Percentiles rank a stretch among this genome's conserved stretches.
Conservation (phyloP, 1,140 invertebrate genomes). For the Sitodiplosis mosellana region DNA sequence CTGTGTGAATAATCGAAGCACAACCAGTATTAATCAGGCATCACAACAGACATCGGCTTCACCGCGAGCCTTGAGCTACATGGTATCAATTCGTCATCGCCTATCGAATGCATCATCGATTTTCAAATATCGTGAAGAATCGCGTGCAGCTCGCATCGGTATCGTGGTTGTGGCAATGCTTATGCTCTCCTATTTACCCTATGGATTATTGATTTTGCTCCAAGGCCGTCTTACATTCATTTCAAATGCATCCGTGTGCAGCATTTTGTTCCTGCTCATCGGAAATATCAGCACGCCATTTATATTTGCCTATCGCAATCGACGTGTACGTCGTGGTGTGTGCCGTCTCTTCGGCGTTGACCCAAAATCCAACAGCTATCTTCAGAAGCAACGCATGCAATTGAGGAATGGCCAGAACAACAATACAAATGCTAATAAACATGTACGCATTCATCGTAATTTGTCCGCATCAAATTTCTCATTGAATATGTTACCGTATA, state of each 20-base stretch:
- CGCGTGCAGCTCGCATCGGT: constrained; percentile 51
- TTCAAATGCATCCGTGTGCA: constrained; percentile 13
- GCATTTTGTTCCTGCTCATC: constrained; percentile 43
- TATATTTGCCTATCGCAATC: constrained; percentile 59
- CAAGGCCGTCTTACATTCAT: too few species aligned
- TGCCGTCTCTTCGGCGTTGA: constrained; percentile 35
- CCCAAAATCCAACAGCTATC: constrained; percentile 1
- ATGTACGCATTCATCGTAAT: too few species aligned
- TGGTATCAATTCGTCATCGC: constrained; percentile 42
- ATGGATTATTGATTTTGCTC: too few species aligned
- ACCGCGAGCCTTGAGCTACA: constrained; percentile 19
- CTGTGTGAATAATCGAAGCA: neutral
- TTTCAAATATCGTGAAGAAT: constrained; percentile 57
- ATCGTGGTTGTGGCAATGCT: constrained; percentile 21
- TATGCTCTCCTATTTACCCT: too few species aligned
- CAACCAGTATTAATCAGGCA: neutral
- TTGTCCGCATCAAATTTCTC: too few species aligned
- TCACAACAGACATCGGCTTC: neutral
- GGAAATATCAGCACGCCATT: constrained; percentile 53
- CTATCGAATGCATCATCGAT: constrained; percentile 58
- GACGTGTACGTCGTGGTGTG: constrained; percentile 51
- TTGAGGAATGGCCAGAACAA: too few species aligned
- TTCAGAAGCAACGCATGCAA: too few species aligned
- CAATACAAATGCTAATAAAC: too few species aligned
- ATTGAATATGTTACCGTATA: too few species aligned